A percentile compares a stretch with the other conserved stretches of the same genome.
Conservation (phyloP, 2,113 vertebrate genomes). For the Trachemys scripta region DNA sequence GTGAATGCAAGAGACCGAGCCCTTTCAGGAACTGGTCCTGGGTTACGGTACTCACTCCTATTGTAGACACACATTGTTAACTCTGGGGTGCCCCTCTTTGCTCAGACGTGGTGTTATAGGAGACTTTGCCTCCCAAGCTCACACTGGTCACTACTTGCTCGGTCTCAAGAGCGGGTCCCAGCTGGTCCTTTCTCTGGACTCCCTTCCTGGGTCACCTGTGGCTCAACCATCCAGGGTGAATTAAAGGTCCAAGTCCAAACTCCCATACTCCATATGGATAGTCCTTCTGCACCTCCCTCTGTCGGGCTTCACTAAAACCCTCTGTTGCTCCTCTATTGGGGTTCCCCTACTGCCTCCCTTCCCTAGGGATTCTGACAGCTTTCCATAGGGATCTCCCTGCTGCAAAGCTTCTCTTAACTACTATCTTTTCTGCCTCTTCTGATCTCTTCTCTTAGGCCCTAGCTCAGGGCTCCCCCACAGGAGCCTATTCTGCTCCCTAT, state of each 20-base stretch:
- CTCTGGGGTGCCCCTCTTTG: background rate
- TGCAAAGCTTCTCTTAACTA: background rate
- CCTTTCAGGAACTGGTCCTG: background rate
- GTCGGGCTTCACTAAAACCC: background rate
- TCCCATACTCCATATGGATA: background rate
- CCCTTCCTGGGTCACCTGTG: background rate
- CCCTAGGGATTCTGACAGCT: background rate
- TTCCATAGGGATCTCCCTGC: background rate
- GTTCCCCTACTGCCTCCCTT: background rate
- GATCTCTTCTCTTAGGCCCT: background rate
- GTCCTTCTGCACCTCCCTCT: background rate
- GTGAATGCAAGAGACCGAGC: fast-evolving
- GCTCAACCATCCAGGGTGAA: background rate
- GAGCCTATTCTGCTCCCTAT: background rate
- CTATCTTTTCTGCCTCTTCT: background rate
- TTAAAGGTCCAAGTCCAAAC: background rate
- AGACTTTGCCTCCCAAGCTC: background rate
- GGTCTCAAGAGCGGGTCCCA: background rate
- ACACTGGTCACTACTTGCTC: background rate
- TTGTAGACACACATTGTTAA: background rate
- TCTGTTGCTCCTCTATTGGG: background rate
- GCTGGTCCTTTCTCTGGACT: background rate
- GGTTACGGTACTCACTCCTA: background rate
- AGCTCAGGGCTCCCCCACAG: background rate
- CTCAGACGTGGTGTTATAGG: background rate